Evolutionary conservation across 1,140 invertebrate genomes (phyloP).

Genomic region (Drosophila fuyamai): DNA sequence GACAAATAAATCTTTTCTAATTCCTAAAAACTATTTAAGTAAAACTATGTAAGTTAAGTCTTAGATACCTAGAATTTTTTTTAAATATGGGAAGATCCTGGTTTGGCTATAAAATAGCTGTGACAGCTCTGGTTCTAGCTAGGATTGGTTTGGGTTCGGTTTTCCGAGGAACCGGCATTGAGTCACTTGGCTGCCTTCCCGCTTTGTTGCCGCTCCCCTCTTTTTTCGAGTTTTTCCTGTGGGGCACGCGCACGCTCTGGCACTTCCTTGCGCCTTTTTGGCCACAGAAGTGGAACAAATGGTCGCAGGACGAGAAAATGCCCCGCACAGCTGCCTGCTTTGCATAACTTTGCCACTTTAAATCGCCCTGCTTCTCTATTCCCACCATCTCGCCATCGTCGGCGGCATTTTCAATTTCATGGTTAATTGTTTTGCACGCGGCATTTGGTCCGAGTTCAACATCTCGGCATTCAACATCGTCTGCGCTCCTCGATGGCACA

Average conservation of each 20-base stretch:
- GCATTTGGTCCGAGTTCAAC: conserved; percentile 71
- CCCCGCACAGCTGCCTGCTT: conserved; percentile 69
- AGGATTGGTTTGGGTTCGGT: conserved; percentile 17
- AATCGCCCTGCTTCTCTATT: conserved; percentile 40
- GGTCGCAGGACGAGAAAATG: conserved; percentile 71
- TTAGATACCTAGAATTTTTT: too few species aligned
- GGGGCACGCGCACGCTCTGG: conserved; percentile 78
- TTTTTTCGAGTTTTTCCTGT: conserved; percentile 31
- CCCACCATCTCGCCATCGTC: conserved; percentile 36
- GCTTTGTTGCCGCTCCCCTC: conserved; percentile 41
- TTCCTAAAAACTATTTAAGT: too few species aligned
- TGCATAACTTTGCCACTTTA: conserved; percentile 68
- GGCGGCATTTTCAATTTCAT: conserved; percentile 82
- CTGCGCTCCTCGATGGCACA: conserved; percentile 63
- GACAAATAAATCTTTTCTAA: too few species aligned
- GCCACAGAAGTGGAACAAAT: conserved; percentile 83
- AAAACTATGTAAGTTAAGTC: too few species aligned
- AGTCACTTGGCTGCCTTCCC: conserved; percentile 47
- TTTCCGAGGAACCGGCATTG: conserved; percentile 24
- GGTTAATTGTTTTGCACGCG: conserved; percentile 83
- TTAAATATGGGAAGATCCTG: accelerated
- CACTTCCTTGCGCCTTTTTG: conserved; percentile 80
- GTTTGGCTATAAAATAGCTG: conserved; percentile 11
- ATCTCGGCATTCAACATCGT: conserved; percentile 34
- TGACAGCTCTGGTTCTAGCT: conserved; percentile 10